A percentile compares a stretch with the other conserved stretches of the same genome.
These are phyloP conservation scores for Sander vitreus DNA, from an alignment of 2,113 vertebrate species.

Conservation along the genomic window DNA sequence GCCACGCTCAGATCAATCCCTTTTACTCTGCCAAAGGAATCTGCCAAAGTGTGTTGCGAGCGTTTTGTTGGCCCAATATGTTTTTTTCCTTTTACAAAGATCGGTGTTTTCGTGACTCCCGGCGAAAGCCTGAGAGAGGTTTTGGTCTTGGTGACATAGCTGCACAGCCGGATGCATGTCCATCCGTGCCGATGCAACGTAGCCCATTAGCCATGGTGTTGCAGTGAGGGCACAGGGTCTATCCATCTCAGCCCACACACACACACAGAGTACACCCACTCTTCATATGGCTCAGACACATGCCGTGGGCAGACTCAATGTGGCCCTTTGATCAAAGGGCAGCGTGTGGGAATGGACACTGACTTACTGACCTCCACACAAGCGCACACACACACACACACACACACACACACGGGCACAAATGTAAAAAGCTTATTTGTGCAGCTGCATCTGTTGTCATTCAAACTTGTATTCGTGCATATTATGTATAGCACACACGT, in stretches of 20 bases:
- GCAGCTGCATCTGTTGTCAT: constrained; percentile 50
- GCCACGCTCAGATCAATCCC: constrained; percentile 76
- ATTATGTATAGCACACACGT: constrained; percentile 40
- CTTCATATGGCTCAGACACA: constrained; percentile 69
- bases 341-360: constrained; percentile 62
- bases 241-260: constrained; percentile 59
- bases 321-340: constrained; percentile 72
- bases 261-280: constrained; percentile 54
- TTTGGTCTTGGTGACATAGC: constrained; percentile 39
- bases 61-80: constrained; percentile 66
- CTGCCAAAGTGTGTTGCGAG: constrained; percentile 66
- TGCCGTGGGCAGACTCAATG: constrained; percentile 71
- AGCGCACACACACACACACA: constrained; percentile 18
- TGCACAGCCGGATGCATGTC: constrained; percentile 28
- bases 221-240: constrained; percentile 49
- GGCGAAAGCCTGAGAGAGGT: constrained; percentile 25
- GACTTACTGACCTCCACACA: constrained; percentile 58
- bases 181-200: constrained; percentile 45
- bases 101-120: constrained; percentile 30
- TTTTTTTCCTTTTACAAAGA: constrained; percentile 45
- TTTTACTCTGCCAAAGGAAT: constrained; percentile 68
- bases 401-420: constrained; percentile 8
- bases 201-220: constrained; percentile 58
- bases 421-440: constrained; percentile 26
- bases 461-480: constrained; percentile 47